These are phyloP conservation scores for Pterocles orientalis DNA, from an alignment of 2,113 vertebrate genomes.

Conservation along the genomic window DNA sequence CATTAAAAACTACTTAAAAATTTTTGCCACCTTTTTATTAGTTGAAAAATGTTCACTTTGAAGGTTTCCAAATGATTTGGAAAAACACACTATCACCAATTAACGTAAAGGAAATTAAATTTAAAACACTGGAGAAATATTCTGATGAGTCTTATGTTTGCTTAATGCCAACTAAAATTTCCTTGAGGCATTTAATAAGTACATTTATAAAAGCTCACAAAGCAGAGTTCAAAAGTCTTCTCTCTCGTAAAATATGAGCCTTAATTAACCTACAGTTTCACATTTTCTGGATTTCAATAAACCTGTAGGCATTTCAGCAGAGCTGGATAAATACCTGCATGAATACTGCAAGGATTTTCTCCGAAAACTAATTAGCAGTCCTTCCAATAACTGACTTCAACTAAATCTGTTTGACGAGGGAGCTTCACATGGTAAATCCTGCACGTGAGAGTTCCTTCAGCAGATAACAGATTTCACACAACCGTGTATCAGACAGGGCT, in stretches of 20 bases:
- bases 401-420: conserved; percentile 45
- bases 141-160: conserved; percentile 51
- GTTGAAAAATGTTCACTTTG: background rate
- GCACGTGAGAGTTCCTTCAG: conserved; percentile 19
- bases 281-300: conserved; percentile 71
- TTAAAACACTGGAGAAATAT: conserved; percentile 51
- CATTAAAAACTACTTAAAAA: background rate
- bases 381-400: conserved; percentile 53
- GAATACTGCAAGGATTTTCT: conserved; percentile 61
- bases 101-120: conserved; percentile 54
- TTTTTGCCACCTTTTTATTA: background rate
- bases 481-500: background rate
- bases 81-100: conserved; percentile 5
- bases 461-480: conserved; percentile 14
- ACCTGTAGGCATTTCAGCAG: conserved; percentile 64
- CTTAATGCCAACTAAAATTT: conserved; percentile 39
- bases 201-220: conserved; percentile 67
- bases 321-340: conserved; percentile 72
- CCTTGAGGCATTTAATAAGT: conserved; percentile 67
- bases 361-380: conserved; percentile 70
- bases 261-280: conserved; percentile 71
- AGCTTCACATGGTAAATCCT: conserved; percentile 46
- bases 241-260: conserved; percentile 59
- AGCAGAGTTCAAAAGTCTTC: conserved; percentile 66
- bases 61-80: background rate